Percentiles rank a stretch among this genome's conserved stretches.
phyloP scores from a whole-genome alignment of 2,797 vertebrate species.

The Hyperoplus immaculatus region DNA sequence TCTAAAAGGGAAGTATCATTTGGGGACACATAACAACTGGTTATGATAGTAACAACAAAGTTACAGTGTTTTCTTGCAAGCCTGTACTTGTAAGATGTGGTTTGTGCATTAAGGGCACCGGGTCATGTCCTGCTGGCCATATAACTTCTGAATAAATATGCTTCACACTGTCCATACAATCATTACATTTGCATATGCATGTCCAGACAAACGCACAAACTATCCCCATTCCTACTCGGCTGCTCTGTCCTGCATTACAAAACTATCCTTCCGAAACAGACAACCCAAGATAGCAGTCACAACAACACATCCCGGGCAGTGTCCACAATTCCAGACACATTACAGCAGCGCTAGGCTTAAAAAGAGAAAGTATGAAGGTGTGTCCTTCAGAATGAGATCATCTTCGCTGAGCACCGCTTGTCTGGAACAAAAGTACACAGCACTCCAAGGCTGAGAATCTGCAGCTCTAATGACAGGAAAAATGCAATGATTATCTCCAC shows the following conservation, averaged over 20 bases:
- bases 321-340: constrained; percentile 60
- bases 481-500: constrained; percentile 35
- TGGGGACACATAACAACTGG: constrained; percentile 74
- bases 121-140: constrained; percentile 56
- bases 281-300: constrained; percentile 44
- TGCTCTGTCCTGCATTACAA: constrained; percentile 53
- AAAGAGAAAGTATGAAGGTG: constrained; percentile 73
- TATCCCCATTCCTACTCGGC: constrained; percentile 13
- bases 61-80: constrained; percentile 68
- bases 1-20: constrained; percentile 71
- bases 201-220: constrained; percentile 26
- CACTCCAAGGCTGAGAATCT: constrained; percentile 70
- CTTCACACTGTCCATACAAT: constrained; percentile 43
- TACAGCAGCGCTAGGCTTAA: constrained; percentile 47
- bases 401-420: constrained; percentile 61
- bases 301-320: constrained; percentile 49
- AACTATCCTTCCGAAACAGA: constrained; percentile 59
- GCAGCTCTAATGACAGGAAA: constrained; percentile 50
- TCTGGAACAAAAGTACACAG: constrained; percentile 68
- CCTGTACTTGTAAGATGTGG: constrained; percentile 64
- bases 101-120: constrained; percentile 49
- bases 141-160: constrained; percentile 58
- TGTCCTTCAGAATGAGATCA: constrained; percentile 77
- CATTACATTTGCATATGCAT: constrained; percentile 54
- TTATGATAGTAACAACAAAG: constrained; percentile 76